Base-by-base conservation (phyloP, 2,888 invertebrate genomes). In the Cenopis cana region DNA sequence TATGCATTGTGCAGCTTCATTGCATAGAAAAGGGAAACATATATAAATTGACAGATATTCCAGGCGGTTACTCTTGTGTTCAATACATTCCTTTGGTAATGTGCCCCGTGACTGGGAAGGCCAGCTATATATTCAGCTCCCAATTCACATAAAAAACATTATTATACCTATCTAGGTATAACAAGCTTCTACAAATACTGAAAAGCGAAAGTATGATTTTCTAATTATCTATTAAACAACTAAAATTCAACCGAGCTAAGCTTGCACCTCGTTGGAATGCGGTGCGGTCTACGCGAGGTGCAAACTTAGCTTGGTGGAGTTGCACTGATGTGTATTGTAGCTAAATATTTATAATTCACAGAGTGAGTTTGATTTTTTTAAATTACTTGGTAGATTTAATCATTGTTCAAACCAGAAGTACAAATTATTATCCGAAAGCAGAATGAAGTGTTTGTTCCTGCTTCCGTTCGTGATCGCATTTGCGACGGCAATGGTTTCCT, bases 381-480 rank as follows among this genome's bases (percentile, higher is more conserved):
- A n/a, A n/a, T n/a, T n/a, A n/a, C n/a, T n/a, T n/a, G n/a, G n/a
- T n/a, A n/a, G n/a, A n/a, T n/a, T n/a, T n/a, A n/a, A n/a, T n/a
- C n/a, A n/a, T n/a, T n/a, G n/a, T n/a, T n/a, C n/a, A n/a, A n/a
- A n/a, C n/a, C n/a, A n/a, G n/a, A n/a, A n/a, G n/a, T n/a, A n/a
- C n/a, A n/a, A n/a, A n/a, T n/a, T n/a, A n/a, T 14, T 64, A 14
- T 64, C 9, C 2, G 10, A 50, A 36, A 18, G 20, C 52, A 64
- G 52, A 14, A 64, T 64, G 62, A 36, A 64, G 52, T 20, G 52
- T 64, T 12, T 38, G 9, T 1, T 64, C 52, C 50, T 62, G 33
- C n/a, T 64, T 18, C 36, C 52, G 2, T 64, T 52, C 20, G 52
- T 52, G 52, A 50, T 64, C n/a, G n/a, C 38, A 9, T n/a, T 20